Evolutionary conservation across 1,140 invertebrate species (phyloP).

Genomic region (Ruditapes philippinarum): DNA sequence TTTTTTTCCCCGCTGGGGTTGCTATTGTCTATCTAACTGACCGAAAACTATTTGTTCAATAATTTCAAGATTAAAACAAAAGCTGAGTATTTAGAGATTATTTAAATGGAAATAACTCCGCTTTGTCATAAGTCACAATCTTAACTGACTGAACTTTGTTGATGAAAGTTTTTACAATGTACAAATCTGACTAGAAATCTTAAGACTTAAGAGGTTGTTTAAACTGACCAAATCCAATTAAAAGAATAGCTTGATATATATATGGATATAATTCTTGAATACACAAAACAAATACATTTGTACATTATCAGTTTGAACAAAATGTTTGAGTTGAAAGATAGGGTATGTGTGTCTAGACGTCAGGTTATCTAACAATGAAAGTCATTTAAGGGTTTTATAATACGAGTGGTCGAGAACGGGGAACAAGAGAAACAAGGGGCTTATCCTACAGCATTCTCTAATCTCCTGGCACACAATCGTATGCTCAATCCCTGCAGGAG

Average conservation of each 20-base stretch:
- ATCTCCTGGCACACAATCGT: constrained; percentile 2
- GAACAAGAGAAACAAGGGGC: constrained; percentile 27
- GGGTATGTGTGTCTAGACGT: constrained; percentile 38
- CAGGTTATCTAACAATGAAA: constrained; percentile 56
- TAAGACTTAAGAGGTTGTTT: too few relatives aligned
- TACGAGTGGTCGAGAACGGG: constrained; percentile 2
- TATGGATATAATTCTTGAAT: constrained; percentile 22
- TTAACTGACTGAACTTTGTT: too few relatives aligned
- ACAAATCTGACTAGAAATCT: too few relatives aligned
- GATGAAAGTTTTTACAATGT: too few relatives aligned
- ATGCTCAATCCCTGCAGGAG: constrained; percentile 1
- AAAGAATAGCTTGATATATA: background rate
- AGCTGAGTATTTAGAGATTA: too few relatives aligned
- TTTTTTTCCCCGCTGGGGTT: too few relatives aligned
- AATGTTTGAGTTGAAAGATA: background rate
- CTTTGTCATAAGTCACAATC: too few relatives aligned
- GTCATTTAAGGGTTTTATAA: constrained; percentile 45
- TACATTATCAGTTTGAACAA: background rate
- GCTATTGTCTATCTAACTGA: background rate
- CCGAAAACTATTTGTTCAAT: too few relatives aligned
- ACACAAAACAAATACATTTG: constrained; percentile 22
- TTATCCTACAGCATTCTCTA: constrained; percentile 24
- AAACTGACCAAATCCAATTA: too few relatives aligned
- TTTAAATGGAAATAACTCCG: too few relatives aligned
- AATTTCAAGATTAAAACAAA: too few relatives aligned